Percentiles rank a stretch among this genome's conserved stretches.
Evolutionary conservation across 2,797 vertebrate species (phyloP).

Genomic region (Sebastes steindachneri): DNA sequence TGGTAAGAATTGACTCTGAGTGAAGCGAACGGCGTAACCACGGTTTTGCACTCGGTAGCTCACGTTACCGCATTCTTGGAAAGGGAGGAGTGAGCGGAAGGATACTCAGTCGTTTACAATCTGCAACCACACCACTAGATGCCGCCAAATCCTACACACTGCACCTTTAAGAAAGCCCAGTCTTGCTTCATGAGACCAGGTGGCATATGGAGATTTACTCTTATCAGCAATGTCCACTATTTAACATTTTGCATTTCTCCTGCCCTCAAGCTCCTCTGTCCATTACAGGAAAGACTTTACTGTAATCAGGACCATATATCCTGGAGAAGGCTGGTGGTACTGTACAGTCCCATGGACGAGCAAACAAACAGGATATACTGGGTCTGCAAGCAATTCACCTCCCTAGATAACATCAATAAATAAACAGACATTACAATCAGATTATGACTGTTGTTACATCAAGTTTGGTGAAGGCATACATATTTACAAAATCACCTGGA

Average conservation of each 20-base stretch:
- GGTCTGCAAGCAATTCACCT: conserved; percentile 52
- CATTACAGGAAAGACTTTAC: background rate
- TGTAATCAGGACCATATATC: conserved; percentile 51
- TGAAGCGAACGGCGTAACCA: too few species aligned
- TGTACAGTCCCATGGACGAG: background rate
- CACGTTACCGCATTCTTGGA: background rate
- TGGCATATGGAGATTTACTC: background rate
- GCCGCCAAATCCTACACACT: background rate
- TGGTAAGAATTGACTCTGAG: too few species aligned
- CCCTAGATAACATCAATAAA: conserved; percentile 55
- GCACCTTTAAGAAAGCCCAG: background rate
- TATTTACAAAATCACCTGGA: conserved; percentile 36
- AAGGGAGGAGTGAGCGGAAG: background rate
- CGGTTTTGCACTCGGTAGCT: too few species aligned
- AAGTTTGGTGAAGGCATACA: conserved; percentile 32
- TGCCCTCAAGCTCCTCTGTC: conserved; percentile 8
- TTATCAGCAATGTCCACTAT: conserved; percentile 13
- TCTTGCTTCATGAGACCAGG: background rate
- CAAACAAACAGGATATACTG: conserved; percentile 24
- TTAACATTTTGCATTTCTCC: background rate
- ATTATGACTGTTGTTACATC: conserved; percentile 28
- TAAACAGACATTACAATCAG: conserved; percentile 43
- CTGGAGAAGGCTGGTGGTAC: conserved; percentile 8
- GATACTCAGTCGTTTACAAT: background rate
- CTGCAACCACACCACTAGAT: background rate